phyloP scores from a whole-genome alignment of 1,140 invertebrate genomes.

The Cherax quadricarinatus region DNA sequence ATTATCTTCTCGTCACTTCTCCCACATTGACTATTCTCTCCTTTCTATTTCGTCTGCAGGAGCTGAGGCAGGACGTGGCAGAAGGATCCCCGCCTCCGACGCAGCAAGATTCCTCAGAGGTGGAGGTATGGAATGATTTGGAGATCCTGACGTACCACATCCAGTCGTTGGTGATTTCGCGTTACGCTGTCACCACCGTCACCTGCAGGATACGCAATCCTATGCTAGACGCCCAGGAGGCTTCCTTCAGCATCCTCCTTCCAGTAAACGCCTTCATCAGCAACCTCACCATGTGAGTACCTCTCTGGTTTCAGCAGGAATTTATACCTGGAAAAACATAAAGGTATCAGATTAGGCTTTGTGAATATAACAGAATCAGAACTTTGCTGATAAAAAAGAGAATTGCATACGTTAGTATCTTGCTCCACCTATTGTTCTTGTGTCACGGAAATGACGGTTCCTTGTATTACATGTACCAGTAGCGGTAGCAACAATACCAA shows the following conservation, averaged over 20 bases:
- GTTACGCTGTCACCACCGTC: conserved; percentile 73
- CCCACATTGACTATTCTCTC: neutral
- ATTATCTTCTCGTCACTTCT: neutral
- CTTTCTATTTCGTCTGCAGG: neutral
- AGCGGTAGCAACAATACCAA: too few relatives aligned
- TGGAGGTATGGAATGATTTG: conserved; percentile 41
- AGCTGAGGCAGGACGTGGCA: neutral
- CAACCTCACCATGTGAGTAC: conserved; percentile 72
- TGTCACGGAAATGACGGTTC: too few relatives aligned
- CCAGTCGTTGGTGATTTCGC: conserved; percentile 71
- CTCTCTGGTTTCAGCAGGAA: neutral
- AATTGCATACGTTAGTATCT: too few relatives aligned
- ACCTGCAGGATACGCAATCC: conserved; percentile 70
- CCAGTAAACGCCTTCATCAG: conserved; percentile 71
- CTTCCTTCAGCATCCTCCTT: conserved; percentile 66
- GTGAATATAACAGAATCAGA: too few relatives aligned
- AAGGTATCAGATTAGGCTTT: too few relatives aligned
- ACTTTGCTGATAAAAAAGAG: too few relatives aligned
- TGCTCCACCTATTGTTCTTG: too few relatives aligned
- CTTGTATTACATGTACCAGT: too few relatives aligned
- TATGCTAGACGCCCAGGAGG: conserved; percentile 51
- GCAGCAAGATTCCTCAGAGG: neutral
- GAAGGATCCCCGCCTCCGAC: neutral
- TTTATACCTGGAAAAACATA: too few relatives aligned
- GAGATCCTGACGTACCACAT: conserved; percentile 71